A percentile compares a stretch with the other conserved stretches of the same genome.
Conservation (phyloP, 2,888 invertebrate genomes). For the Proisotoma minuta region DNA sequence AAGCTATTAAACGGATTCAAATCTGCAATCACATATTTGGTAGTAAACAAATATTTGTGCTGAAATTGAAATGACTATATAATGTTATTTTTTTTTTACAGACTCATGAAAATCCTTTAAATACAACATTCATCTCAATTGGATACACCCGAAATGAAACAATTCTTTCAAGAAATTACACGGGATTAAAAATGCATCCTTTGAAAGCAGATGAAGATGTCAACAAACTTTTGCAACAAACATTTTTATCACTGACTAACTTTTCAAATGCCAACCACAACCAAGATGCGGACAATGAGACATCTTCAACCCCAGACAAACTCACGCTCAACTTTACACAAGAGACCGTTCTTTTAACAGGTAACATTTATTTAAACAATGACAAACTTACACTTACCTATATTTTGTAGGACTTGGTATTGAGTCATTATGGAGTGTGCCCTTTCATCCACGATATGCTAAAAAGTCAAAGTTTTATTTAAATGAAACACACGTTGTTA, state of each 20-base stretch:
- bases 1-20: constrained; percentile 35
- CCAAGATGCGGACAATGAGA: neutral
- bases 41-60: constrained; percentile 7
- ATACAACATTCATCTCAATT: neutral
- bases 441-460: constrained; percentile 41
- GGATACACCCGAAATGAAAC: neutral
- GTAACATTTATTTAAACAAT: no score
- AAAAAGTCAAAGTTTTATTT: constrained; percentile 37
- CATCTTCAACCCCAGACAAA: neutral
- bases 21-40: constrained; percentile 35
- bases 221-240: neutral
- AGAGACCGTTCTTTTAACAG: neutral
- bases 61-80: neutral
- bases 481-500: constrained; percentile 44
- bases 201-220: neutral
- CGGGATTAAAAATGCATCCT: neutral
- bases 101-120: neutral
- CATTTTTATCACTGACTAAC: constrained; percentile 1
- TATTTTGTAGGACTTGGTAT: constrained; percentile 39
- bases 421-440: constrained; percentile 40
- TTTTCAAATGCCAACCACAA: neutral
- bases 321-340: no score
- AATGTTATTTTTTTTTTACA: neutral
- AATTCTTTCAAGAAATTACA: neutral
- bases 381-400: no score